Base-by-base conservation (phyloP, 2,888 invertebrate species). In the Beris morrisii region DNA sequence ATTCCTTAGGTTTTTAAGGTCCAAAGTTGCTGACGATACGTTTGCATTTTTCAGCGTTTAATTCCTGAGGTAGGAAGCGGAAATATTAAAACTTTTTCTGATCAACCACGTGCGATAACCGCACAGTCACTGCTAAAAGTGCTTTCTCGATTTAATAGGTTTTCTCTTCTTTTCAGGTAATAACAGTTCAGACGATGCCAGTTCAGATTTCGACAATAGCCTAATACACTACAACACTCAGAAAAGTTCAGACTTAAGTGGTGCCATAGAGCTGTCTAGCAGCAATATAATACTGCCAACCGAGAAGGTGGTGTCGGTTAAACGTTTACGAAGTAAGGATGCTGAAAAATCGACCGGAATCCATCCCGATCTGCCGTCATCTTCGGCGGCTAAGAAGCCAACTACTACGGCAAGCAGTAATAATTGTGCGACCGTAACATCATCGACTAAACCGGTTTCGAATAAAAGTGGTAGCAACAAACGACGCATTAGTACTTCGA, bases 171-270 rank as follows among this genome's bases (percentile, higher is more conserved):
- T 69, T 69, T 53, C 64, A 73, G 79, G 80, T 46, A 79, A 79
- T 59, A 80, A 79, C 48, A 82, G 82, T 71, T 82, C 83, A 4
- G 84, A 84, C 53, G 84, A 84, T 22, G 82, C 82, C 6, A 83
- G 83, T 68, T 84, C 84, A 2, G 84, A 84, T 70, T 79, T 81
- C 65, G 84, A 84, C 48, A 77, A 77, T 71, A 80, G 79, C 73
- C 73, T 80, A 30, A 76, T 80, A n/a, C 61, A 61, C 31, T 61
- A 61, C 61, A 61, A 50, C 28, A 50, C 61, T 38, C 31, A 50
- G 38, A 50, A 61, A 30, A 61, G 61, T 28, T 52, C 61, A 1
- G 61, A 61, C 15, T 15, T 61, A 38, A 61, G 61, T 38, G 38
- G 38, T 38, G 9, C 38, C 9, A 5, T 38, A 9, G 38, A 38